Evolutionary conservation across 2,888 invertebrate species (phyloP).

Genomic region (Tetragnatha montana): DNA sequence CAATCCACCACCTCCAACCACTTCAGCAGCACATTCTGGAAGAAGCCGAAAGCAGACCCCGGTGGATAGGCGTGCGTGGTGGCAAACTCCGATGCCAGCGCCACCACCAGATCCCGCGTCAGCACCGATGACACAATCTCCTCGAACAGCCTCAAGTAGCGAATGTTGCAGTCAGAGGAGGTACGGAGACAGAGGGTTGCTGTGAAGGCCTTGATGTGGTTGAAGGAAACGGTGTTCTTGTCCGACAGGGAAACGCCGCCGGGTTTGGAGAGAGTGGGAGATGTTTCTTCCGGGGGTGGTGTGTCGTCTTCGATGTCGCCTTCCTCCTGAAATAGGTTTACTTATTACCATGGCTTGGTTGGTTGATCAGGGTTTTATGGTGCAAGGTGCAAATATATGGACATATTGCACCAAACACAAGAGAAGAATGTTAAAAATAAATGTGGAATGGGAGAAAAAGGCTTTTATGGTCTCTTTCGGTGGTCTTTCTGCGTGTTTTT

Average conservation of each 20-base stretch:
- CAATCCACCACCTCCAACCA: constrained; percentile 8
- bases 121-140: constrained; percentile 34
- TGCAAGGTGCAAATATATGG: too few relatives aligned
- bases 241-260: background rate
- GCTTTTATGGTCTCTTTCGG: too few relatives aligned
- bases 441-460: too few relatives aligned
- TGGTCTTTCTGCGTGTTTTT: too few relatives aligned
- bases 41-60: constrained; percentile 1
- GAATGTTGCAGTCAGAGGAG: background rate
- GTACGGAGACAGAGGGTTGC: constrained; percentile 19
- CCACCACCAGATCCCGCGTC: constrained; percentile 11
- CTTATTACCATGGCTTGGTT: background rate
- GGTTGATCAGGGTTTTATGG: too few relatives aligned
- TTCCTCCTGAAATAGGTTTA: constrained; percentile 23
- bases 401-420: too few relatives aligned
- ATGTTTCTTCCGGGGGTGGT: background rate
- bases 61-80: background rate
- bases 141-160: constrained; percentile 21
- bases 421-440: too few relatives aligned
- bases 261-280: background rate
- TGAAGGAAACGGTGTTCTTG: constrained; percentile 20
- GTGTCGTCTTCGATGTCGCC: background rate
- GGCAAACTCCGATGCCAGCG: background rate
- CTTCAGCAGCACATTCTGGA: constrained; percentile 1
- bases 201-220: constrained; percentile 19